Evolutionary conservation across 2,888 invertebrate genomes (phyloP), one percentile per base, ranked within the genome.

Genomic region (Encarsia formosa): DNA sequence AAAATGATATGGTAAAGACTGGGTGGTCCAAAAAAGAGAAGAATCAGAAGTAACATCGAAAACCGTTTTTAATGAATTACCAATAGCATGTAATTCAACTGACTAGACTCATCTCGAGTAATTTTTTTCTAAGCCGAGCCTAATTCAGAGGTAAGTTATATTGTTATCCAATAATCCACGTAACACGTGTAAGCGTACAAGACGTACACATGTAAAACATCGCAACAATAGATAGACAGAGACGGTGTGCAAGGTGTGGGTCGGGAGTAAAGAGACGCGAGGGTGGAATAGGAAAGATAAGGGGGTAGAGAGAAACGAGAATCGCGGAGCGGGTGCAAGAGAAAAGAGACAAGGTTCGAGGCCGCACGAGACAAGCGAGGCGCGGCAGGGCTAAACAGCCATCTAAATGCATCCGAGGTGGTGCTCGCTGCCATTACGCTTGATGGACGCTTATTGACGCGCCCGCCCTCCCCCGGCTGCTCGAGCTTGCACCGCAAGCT

Each of bases 381-480:
- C 73, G 73, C 73, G 73, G 73, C 73, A 73, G 65, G 68, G 70
- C 73, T 73, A 73, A 73, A 73, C 73, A 73, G 73, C 73, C 73
- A 73, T 73, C 73, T 73, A 73, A 73, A 73, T 73, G 73, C 73
- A 73, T 73, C 73, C 71, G 72, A 73, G 73, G 73, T 73, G 73
- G 73, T 69, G 73, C 70, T 69, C 71, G 66, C 73, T 73, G 71
- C 73, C 71, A 73, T 73, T 73, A 73, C 69, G 68, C 67, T 70
- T 73, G 73, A 73, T 73, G 72, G 73, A 73, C 73, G 73, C 73
- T 73, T 73, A 73, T 73, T 73, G 73, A 73, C 73, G 73, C 70
- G 66, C 70, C 65, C 71, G n/a, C n/a, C n/a, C n/a, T n/a, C n/a
- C n/a, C 43, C 48, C 31, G 24, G 32, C 23, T n/a, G 4, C 41